Evolutionary conservation across 2,113 vertebrate genomes (phyloP).

Genomic region (Tenebrosternarchus preto): DNA sequence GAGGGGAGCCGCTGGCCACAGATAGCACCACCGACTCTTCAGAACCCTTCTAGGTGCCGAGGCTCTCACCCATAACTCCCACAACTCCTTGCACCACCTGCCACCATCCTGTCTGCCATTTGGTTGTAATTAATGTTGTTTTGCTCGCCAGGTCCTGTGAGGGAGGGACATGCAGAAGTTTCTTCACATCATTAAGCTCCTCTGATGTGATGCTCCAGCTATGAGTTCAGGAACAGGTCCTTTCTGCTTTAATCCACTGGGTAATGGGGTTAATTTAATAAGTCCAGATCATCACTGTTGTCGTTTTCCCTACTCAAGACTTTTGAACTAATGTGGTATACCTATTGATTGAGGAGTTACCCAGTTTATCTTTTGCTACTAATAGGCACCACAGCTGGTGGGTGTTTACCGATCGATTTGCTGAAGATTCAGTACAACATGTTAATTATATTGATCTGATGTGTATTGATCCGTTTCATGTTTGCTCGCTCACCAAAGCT

Average conservation of each 20-base stretch:
- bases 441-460: constrained; percentile 39
- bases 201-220: constrained; percentile 9
- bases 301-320: not conserved
- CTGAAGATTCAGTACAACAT: constrained; percentile 9
- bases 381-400: constrained; percentile 39
- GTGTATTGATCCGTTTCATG: constrained; percentile 47
- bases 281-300: constrained; percentile 12
- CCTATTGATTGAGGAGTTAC: constrained; percentile 27
- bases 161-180: constrained; percentile 22
- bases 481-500: not conserved
- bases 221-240: constrained; percentile 20
- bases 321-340: not conserved
- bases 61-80: constrained; percentile 38
- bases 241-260: constrained; percentile 40
- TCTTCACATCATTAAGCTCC: constrained; percentile 46
- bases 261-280: constrained; percentile 42
- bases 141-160: constrained; percentile 31
- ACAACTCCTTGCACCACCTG: constrained; percentile 48
- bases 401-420: not conserved
- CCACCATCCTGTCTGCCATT: constrained; percentile 36
- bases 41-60: too few relatives aligned
- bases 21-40: too few relatives aligned
- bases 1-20: constrained; percentile 7
- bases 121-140: constrained; percentile 55
- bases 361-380: constrained; percentile 11